Percentiles rank a stretch among this genome's conserved stretches.
These are phyloP conservation scores for Cepaea hortensis DNA, from an alignment of 2,888 invertebrate genomes.

Conservation along the genomic window DNA sequence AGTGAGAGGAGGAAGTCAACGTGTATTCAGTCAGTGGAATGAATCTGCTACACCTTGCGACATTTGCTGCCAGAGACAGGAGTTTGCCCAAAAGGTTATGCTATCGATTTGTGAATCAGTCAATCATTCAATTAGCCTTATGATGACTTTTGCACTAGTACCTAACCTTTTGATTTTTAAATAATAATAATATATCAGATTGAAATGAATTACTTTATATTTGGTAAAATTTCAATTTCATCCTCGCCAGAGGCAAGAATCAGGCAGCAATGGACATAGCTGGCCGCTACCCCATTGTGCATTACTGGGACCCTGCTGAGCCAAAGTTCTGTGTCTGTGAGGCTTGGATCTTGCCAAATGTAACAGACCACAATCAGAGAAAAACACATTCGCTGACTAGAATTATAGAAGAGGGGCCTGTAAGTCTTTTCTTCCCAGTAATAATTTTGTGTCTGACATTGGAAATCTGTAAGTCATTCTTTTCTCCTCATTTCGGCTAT, in stretches of 20 bases:
- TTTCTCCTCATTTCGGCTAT: neutral
- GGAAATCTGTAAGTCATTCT: no score
- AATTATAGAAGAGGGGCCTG: slow-evolving; percentile 66
- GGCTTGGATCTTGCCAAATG: slow-evolving; percentile 79
- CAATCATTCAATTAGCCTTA: neutral
- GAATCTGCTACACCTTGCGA: no score
- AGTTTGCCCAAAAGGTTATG: no score
- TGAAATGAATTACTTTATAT: neutral
- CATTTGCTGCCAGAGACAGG: no score
- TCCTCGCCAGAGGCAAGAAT: slow-evolving; percentile 69
- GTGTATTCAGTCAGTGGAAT: no score
- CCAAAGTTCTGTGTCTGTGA: slow-evolving; percentile 90
- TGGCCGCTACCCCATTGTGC: slow-evolving; percentile 80
- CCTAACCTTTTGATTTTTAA: neutral
- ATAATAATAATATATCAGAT: neutral
- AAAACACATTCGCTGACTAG: slow-evolving; percentile 64
- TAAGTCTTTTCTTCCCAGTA: slow-evolving; percentile 54
- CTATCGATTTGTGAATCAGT: no score
- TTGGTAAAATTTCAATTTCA: neutral
- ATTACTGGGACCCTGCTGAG: slow-evolving; percentile 92
- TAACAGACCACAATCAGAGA: slow-evolving; percentile 57
- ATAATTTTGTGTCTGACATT: neutral
- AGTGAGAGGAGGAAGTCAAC: no score
- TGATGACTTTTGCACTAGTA: neutral
- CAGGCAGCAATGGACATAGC: slow-evolving; percentile 77